A percentile compares a stretch with the other conserved stretches of the same genome.
These are phyloP conservation scores for Bergia puertoricense DNA, from an alignment of 92 coral and sea anemone species.

Conservation along the genomic window DNA sequence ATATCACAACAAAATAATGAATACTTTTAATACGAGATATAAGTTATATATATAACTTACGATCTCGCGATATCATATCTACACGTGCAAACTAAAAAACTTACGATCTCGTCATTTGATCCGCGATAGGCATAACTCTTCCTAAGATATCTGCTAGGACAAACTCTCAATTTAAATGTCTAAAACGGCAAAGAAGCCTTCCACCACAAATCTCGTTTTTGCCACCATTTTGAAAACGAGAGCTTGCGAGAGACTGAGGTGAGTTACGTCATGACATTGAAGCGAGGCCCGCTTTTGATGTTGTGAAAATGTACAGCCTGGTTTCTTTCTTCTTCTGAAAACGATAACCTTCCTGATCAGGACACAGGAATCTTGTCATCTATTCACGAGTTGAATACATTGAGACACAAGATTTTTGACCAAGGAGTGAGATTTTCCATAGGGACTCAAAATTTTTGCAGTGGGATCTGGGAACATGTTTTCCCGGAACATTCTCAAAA, in stretches of 20 bases:
- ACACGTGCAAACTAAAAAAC: background rate
- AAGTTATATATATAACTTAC: background rate
- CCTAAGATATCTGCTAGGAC: background rate
- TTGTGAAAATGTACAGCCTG: background rate
- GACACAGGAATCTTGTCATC: no score
- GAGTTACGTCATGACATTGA: background rate
- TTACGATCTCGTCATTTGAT: slow-evolving; percentile 4
- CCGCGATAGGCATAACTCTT: background rate
- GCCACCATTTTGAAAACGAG: slow-evolving; percentile 36
- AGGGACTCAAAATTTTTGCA: no score
- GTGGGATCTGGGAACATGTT: no score
- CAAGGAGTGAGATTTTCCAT: no score
- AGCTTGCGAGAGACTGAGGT: background rate
- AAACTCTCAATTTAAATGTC: no score
- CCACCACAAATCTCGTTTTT: slow-evolving; percentile 13
- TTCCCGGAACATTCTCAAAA: no score
- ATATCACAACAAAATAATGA: background rate
- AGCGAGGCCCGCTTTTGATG: slow-evolving; percentile 1
- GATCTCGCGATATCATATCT: no score
- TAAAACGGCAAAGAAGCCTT: background rate
- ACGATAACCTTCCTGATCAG: no score
- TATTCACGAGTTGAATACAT: no score
- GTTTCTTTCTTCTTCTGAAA: no score
- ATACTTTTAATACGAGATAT: no score
- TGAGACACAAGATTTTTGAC: no score